phyloP scores from a whole-genome alignment of 2,113 vertebrate genomes.

The Semicossyphus pulcher region DNA sequence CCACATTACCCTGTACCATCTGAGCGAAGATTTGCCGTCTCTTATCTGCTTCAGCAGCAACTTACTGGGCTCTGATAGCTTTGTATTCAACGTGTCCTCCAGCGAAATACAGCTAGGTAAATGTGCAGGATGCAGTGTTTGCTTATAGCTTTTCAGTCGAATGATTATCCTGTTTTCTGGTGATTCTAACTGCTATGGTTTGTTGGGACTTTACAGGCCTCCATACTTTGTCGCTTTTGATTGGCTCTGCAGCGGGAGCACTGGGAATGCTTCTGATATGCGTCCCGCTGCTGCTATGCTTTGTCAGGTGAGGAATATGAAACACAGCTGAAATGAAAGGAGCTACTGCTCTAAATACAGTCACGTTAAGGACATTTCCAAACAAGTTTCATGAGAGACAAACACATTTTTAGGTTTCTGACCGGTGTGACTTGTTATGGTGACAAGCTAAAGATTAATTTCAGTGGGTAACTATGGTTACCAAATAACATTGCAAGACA shows the following conservation, averaged over 20 bases:
- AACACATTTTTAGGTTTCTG: no score
- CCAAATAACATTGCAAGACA: background rate
- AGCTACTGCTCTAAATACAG: background rate
- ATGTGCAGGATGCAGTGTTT: background rate
- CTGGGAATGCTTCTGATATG: slow-evolving; percentile 65
- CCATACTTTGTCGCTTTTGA: slow-evolving; percentile 48
- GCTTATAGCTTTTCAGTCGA: background rate
- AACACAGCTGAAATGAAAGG: background rate
- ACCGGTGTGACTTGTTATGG: background rate
- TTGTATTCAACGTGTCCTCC: slow-evolving; percentile 62
- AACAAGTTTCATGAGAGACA: no score
- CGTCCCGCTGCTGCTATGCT: slow-evolving; percentile 52
- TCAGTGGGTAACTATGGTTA: background rate
- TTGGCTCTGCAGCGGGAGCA: slow-evolving; percentile 62
- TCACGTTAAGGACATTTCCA: no score
- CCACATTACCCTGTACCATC: slow-evolving; percentile 40
- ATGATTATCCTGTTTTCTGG: background rate
- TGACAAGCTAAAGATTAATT: background rate
- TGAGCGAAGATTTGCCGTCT: slow-evolving; percentile 29
- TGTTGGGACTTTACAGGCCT: slow-evolving; percentile 52
- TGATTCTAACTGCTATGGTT: background rate
- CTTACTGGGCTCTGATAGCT: slow-evolving; percentile 52
- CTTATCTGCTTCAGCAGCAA: slow-evolving; percentile 73
- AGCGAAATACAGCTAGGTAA: slow-evolving; percentile 52
- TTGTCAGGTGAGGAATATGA: slow-evolving; percentile 60